These are phyloP conservation scores for Manis crassicaudata DNA, from an alignment of 2,797 vertebrate genomes.

Conservation along the genomic window DNA sequence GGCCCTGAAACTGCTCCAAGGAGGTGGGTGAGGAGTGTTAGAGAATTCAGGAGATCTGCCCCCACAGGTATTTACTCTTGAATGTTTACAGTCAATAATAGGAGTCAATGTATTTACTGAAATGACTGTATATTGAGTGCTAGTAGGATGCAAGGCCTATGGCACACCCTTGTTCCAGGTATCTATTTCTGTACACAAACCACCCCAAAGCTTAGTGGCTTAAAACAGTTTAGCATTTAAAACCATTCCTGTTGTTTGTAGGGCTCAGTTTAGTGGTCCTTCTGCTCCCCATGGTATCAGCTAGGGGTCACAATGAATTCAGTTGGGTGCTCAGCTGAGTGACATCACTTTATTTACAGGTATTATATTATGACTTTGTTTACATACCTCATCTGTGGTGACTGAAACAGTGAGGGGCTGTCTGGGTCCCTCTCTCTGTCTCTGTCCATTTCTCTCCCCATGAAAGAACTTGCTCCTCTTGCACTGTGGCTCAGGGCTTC, in stretches of 20 bases:
- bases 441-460: background rate
- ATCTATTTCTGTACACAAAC: background rate
- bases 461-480: background rate
- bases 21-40: background rate
- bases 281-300: background rate
- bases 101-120: background rate
- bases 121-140: background rate
- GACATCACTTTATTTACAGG: too few species aligned
- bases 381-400: background rate
- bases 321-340: background rate
- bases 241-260: background rate
- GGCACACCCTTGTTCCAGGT: background rate
- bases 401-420: background rate
- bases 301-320: background rate
- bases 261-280: background rate
- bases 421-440: background rate
- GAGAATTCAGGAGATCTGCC: background rate
- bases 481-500: background rate
- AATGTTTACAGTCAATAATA: background rate
- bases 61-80: background rate
- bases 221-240: background rate
- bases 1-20: background rate
- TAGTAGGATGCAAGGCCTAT: background rate
- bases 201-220: background rate
- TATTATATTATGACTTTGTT: too few species aligned